phyloP scores from a whole-genome alignment of 2,888 invertebrate genomes.

The Tenthredo amoena region DNA sequence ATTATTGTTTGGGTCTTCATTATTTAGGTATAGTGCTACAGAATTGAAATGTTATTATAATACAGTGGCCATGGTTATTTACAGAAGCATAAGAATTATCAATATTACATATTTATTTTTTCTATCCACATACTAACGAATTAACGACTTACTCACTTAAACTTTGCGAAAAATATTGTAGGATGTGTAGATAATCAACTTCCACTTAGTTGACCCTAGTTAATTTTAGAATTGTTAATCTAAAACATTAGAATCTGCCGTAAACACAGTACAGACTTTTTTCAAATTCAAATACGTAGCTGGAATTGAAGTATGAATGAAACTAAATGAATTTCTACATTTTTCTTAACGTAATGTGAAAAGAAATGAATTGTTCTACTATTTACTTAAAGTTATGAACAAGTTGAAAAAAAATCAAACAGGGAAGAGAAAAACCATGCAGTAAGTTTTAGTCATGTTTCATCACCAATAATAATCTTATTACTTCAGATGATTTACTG shows the following conservation, averaged over 20 bases:
- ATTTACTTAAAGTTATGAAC: not conserved
- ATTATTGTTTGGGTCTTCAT: slow-evolving; percentile 4
- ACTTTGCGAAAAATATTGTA: not conserved
- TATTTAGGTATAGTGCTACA: not conserved
- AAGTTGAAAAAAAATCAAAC: not conserved
- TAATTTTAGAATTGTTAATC: not conserved
- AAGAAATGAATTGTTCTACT: slow-evolving; percentile 6
- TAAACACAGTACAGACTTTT: not conserved
- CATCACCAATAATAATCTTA: not conserved
- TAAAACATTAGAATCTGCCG: not conserved
- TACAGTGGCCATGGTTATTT: slow-evolving; percentile 27
- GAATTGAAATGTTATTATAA: not conserved
- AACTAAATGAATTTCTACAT: not conserved
- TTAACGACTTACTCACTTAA: slow-evolving; percentile 36
- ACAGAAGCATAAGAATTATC: not conserved
- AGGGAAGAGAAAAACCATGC: not conserved
- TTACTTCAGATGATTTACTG: not conserved
- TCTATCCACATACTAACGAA: slow-evolving; percentile 6
- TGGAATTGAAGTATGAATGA: not conserved
- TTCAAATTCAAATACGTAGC: not conserved
- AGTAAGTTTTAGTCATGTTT: not conserved
- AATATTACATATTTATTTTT: not conserved
- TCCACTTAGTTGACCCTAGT: slow-evolving; percentile 31
- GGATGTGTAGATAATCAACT: slow-evolving; percentile 8
- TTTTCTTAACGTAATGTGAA: not conserved